Base-by-base conservation (phyloP, 2,888 invertebrate species). In the Allacma fusca region DNA sequence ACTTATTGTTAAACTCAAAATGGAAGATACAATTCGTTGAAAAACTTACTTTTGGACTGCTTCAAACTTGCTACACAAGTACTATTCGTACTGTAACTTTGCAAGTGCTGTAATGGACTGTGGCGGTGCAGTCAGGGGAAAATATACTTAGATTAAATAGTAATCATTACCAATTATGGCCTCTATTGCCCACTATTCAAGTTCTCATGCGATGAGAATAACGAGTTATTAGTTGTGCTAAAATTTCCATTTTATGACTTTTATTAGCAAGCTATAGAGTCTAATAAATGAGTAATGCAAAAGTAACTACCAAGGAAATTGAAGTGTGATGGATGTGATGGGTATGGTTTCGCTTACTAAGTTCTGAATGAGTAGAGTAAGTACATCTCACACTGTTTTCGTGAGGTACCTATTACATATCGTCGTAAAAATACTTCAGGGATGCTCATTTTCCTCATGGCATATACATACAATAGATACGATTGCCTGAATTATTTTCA, bases 261-360 rank as follows among this genome's bases (percentile, higher is more conserved):
- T 50, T 50, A 50, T 50, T 50, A 50, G 50, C 50, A 50, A 50
- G 50, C 19, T 50, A n/a, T 50, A 19, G 16, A 40, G 40, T 9
- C 13, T 50, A 5, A 50, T 50, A 50, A 50, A 50, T 50, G 50
- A 50, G 50, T n/a, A 5, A 50, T 16, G 4, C 19, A 50, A n/a
- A 50, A 50, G n/a, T 50, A n/a, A 50, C 19, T 50, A 50, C 50
- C 19, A 50, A 50, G 50, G n/a, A 50, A 50, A 50, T 50, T 50
- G 50, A 50, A 50, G 50, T 50, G 50, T n/a, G 16, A 50, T 50
- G 50, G 50, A 16, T n/a, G n/a, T n/a, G n/a, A n/a, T n/a, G n/a
- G n/a, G n/a, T n/a, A n/a, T 50, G 50, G 50, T 50, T 50, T 50
- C 19, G 19, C 16, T 50, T 50, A 40, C n/a, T 9, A 34, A 34